These are phyloP conservation scores for Athetis lepigone DNA, from an alignment of 2,888 invertebrate species.

Conservation along the genomic window DNA sequence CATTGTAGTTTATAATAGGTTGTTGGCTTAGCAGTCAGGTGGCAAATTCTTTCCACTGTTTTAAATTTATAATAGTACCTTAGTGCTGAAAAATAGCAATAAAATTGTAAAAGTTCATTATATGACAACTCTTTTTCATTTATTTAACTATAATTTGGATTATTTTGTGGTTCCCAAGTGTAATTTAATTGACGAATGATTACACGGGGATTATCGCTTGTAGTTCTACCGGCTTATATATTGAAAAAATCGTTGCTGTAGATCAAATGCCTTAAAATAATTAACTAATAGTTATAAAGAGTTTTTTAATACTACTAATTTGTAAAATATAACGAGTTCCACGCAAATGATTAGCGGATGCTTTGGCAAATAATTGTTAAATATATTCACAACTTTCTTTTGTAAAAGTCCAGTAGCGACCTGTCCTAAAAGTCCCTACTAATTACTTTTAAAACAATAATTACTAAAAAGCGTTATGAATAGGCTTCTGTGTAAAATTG, in stretches of 20 bases:
- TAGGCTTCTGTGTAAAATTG: constrained; percentile 10
- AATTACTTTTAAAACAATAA: constrained; percentile 22
- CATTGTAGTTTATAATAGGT: constrained; percentile 19
- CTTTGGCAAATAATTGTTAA: constrained; percentile 34
- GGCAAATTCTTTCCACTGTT: constrained; percentile 23
- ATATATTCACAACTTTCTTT: constrained; percentile 12
- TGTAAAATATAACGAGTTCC: constrained; percentile 31
- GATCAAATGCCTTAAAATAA: constrained; percentile 6
- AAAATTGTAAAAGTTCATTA: too few relatives aligned
- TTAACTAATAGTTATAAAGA: constrained; percentile 26
- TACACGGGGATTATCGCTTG: not conserved
- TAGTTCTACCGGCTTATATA: not conserved
- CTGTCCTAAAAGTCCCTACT: not conserved
- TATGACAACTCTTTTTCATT: not conserved
- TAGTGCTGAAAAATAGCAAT: too few relatives aligned
- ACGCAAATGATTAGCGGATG: constrained; percentile 25
- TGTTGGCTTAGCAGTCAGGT: not conserved
- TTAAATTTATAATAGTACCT: constrained; percentile 9
- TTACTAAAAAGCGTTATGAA: constrained; percentile 3
- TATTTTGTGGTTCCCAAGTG: not conserved
- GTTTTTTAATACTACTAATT: constrained; percentile 22
- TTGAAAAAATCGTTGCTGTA: not conserved
- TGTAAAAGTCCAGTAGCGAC: constrained; percentile 28
- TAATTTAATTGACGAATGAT: not conserved
- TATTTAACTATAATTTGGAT: not conserved